Conservation (phyloP, 2,888 invertebrate species). For the Laothoe populi region DNA sequence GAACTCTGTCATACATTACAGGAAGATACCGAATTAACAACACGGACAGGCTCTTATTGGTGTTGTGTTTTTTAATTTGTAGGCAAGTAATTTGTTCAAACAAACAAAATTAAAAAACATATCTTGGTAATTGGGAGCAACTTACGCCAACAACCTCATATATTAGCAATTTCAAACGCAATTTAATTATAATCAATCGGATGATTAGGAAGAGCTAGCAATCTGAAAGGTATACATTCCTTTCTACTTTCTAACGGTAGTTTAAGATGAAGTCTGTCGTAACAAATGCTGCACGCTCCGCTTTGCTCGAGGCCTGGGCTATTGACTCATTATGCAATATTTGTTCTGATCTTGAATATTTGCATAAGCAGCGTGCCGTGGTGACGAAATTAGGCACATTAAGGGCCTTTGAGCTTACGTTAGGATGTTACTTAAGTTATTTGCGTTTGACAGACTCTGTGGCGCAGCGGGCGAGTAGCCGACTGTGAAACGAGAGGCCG, state of each 20-base stretch:
- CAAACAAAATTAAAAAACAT: no score
- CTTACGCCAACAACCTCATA: no score
- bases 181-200: background rate
- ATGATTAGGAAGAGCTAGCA: background rate
- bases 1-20: no score
- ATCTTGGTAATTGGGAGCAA: no score
- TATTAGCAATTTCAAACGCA: no score
- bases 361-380: slow-evolving; percentile 27
- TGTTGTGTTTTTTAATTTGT: no score
- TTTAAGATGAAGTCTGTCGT: slow-evolving; percentile 27
- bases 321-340: slow-evolving; percentile 30
- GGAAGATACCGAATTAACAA: no score
- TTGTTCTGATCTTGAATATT: slow-evolving; percentile 32
- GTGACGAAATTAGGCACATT: slow-evolving; percentile 20
- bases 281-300: slow-evolving; percentile 9
- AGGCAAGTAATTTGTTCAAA: no score
- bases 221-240: slow-evolving; percentile 12
- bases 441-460: no score
- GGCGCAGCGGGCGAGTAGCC: no score
- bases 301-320: slow-evolving; percentile 9
- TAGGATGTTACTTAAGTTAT: background rate
- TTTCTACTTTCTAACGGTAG: slow-evolving; percentile 33
- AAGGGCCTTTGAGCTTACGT: slow-evolving; percentile 6
- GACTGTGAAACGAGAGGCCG: no score
- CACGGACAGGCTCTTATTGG: no score